Evolutionary conservation across 2,797 vertebrate genomes (phyloP).

Genomic region (Gallinago nigripennis): DNA sequence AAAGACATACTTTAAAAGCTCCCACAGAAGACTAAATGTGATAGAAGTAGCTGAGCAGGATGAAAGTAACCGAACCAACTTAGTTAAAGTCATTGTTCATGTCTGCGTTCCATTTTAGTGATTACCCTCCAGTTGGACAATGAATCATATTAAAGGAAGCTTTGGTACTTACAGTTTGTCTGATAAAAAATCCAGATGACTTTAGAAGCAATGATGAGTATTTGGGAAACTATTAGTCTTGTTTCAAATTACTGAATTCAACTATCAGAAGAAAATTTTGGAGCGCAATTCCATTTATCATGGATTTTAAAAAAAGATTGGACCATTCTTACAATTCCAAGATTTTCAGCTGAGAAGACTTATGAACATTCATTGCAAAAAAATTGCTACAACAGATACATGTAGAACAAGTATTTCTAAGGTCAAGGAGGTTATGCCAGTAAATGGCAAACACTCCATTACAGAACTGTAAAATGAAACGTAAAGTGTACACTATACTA

Average conservation of each 20-base stretch:
- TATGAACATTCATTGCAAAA: background rate
- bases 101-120: slow-evolving; percentile 25
- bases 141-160: slow-evolving; percentile 43
- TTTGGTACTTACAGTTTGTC: slow-evolving; percentile 9
- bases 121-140: slow-evolving; percentile 17
- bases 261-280: background rate
- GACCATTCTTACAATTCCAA: background rate
- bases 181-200: slow-evolving; percentile 50
- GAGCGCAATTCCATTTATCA: background rate
- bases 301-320: background rate
- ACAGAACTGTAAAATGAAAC: slow-evolving; percentile 1
- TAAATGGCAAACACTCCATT: background rate
- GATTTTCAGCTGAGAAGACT: background rate
- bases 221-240: slow-evolving; percentile 29
- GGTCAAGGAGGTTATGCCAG: background rate
- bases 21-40: slow-evolving; percentile 35
- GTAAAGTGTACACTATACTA: background rate
- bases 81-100: slow-evolving; percentile 58
- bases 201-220: slow-evolving; percentile 26
- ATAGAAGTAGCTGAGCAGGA: slow-evolving; percentile 23
- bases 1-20: slow-evolving; percentile 66
- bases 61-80: slow-evolving; percentile 36
- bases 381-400: background rate
- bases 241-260: slow-evolving; percentile 29
- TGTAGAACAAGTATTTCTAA: background rate